Conservation (phyloP, 2,797 vertebrate species). For the Graptemys geographica region DNA sequence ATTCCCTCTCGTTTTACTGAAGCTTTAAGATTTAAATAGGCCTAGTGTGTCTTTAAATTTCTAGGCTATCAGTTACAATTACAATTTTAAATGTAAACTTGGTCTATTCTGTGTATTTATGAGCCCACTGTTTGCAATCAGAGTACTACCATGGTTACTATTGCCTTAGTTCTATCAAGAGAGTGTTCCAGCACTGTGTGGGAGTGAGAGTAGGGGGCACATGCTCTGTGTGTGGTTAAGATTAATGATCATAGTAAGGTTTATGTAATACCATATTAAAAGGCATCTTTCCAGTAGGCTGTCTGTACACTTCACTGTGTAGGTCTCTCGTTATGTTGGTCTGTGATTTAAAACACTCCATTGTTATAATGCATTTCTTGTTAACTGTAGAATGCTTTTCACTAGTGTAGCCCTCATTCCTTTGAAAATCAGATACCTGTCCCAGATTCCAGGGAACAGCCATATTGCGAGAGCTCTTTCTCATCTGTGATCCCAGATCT, state of each 20-base stretch:
- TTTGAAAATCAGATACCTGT: neutral
- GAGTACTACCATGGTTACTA: too few relatives aligned
- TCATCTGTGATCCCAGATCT: neutral
- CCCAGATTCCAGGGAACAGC: neutral
- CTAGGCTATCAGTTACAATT: neutral
- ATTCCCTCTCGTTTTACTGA: neutral
- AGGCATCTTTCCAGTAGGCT: neutral
- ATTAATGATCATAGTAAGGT: neutral
- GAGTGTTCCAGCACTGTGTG: too few relatives aligned
- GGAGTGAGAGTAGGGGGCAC: neutral
- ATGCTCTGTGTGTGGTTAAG: neutral
- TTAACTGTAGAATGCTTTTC: neutral
- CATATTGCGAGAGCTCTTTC: neutral
- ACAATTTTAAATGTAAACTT: accelerated
- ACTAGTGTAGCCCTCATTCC: neutral
- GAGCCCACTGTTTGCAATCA: neutral
- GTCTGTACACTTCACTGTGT: neutral
- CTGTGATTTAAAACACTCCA: neutral
- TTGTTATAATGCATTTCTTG: neutral
- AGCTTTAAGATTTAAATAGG: neutral
- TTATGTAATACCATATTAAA: neutral
- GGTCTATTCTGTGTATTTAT: constrained; percentile 14
- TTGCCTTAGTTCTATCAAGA: too few relatives aligned
- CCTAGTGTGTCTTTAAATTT: neutral
- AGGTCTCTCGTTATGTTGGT: neutral